phyloP scores from a whole-genome alignment of 1,140 invertebrate species.

The Heliconius eleuchia region DNA sequence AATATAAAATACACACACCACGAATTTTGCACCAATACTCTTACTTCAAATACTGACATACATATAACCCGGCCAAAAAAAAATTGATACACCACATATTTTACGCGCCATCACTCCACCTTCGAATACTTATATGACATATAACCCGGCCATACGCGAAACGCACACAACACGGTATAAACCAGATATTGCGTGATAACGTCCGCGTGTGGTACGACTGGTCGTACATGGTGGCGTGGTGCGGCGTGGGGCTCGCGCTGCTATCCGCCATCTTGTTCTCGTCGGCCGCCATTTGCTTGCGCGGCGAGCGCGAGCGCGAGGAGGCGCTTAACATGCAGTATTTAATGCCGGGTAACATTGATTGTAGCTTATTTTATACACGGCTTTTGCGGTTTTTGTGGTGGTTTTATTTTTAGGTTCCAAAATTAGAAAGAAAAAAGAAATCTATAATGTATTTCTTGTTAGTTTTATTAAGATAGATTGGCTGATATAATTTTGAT shows the following conservation, averaged over 20 bases:
- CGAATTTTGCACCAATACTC: too few species aligned
- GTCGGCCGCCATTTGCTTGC: slow-evolving; percentile 94
- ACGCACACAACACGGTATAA: slow-evolving; percentile 54
- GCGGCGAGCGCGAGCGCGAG: slow-evolving; percentile 94
- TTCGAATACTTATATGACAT: too few species aligned
- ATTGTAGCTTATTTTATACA: slow-evolving; percentile 4
- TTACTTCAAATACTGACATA: too few species aligned
- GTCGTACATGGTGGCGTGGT: slow-evolving; percentile 97
- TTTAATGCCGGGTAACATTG: slow-evolving; percentile 93
- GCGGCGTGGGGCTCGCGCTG: slow-evolving; percentile 93
- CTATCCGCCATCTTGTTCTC: slow-evolving; percentile 95
- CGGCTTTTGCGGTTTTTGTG: slow-evolving; percentile 15
- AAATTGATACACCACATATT: too few species aligned
- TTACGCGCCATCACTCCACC: too few species aligned
- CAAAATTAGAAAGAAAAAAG: not conserved
- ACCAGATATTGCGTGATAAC: slow-evolving; percentile 93
- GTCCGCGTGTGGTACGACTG: slow-evolving; percentile 95
- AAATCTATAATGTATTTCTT: not conserved
- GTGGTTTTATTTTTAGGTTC: slow-evolving; percentile 14
- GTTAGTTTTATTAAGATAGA: not conserved
- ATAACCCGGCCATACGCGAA: not conserved
- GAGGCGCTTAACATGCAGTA: slow-evolving; percentile 98
- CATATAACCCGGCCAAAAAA: too few species aligned
- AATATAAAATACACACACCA: too few species aligned
- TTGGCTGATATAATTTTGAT: not conserved